These are phyloP conservation scores for Calosoma granatense DNA, from an alignment of 1,140 invertebrate genomes.

Conservation along the genomic window DNA sequence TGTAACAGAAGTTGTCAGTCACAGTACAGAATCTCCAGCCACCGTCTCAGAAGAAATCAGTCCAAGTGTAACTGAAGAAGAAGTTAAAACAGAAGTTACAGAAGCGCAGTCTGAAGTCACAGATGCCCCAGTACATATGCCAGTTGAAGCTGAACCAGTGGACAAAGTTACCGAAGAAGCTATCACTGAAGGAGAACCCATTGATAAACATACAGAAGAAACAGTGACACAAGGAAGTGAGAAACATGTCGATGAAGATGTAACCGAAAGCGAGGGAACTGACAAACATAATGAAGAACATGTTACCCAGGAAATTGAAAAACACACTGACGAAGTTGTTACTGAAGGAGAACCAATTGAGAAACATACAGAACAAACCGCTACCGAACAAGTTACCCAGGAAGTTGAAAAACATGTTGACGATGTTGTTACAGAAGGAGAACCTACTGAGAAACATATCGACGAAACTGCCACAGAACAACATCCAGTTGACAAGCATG, in stretches of 20 bases:
- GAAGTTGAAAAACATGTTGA: neutral
- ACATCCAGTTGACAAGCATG: neutral
- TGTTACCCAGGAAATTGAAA: slow-evolving; percentile 11
- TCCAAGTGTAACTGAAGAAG: slow-evolving; percentile 7
- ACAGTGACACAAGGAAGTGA: neutral
- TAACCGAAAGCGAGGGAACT: neutral
- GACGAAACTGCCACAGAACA: neutral
- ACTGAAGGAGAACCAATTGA: slow-evolving; percentile 19
- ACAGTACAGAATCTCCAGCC: slow-evolving; percentile 11
- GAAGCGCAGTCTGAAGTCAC: slow-evolving; percentile 7
- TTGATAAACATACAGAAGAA: slow-evolving; percentile 14
- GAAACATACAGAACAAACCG: neutral
- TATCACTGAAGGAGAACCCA: slow-evolving; percentile 19
- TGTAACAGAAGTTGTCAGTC: slow-evolving; percentile 13
- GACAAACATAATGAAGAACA: slow-evolving; percentile 4
- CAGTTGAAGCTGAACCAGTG: slow-evolving; percentile 13
- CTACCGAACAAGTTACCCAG: slow-evolving; percentile 10
- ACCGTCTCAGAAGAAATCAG: slow-evolving; percentile 9
- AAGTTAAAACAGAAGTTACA: slow-evolving; percentile 13
- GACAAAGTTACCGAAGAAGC: slow-evolving; percentile 16
- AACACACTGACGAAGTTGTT: slow-evolving; percentile 3
- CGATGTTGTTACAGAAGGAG: neutral
- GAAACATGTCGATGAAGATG: slow-evolving; percentile 4
- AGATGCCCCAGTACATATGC: neutral
- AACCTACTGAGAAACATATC: neutral